A percentile compares a stretch with the other conserved stretches of the same genome.
phyloP scores from a whole-genome alignment of 2,888 invertebrate genomes.

The Ypsolopha scabrella region DNA sequence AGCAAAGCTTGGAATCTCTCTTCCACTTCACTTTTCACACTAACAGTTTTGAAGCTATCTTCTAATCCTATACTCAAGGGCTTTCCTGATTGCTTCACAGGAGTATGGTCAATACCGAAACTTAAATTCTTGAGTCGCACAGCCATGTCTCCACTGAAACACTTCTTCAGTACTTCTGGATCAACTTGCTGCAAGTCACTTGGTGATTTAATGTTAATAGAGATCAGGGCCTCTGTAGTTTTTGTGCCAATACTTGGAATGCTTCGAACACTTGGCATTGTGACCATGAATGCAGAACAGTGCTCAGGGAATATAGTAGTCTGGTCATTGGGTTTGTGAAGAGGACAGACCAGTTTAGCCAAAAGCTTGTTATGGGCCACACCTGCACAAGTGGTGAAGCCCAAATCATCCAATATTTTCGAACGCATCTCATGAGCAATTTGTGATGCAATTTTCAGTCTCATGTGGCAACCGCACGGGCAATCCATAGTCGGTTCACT shows the following conservation, averaged over 20 bases:
- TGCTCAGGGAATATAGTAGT: conserved; percentile 81
- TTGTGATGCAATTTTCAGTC: conserved; percentile 77
- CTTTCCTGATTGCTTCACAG: conserved; percentile 80
- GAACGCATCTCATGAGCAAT: conserved; percentile 83
- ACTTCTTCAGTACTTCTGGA: conserved; percentile 69
- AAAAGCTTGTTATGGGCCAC: conserved; percentile 87
- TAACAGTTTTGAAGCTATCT: conserved; percentile 81
- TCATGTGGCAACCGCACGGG: conserved; percentile 79
- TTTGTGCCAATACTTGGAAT: conserved; percentile 84
- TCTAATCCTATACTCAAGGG: conserved; percentile 86
- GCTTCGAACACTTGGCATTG: conserved; percentile 70
- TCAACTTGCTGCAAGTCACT: conserved; percentile 75
- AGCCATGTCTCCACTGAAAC: conserved; percentile 77
- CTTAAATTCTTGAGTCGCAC: conserved; percentile 77
- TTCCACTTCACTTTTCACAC: conserved; percentile 79
- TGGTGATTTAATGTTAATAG: conserved; percentile 75
- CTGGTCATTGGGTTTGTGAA: conserved; percentile 86
- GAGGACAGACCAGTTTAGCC: conserved; percentile 80
- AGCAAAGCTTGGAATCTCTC: conserved; percentile 78
- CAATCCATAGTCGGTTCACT: conserved; percentile 71
- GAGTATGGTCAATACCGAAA: conserved; percentile 79
- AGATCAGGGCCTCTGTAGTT: conserved; percentile 73
- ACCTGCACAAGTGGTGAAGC: conserved; percentile 85
- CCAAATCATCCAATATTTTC: conserved; percentile 74
- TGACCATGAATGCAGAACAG: conserved; percentile 74